Evolutionary conservation across 2,113 vertebrate species (phyloP).

Genomic region (Gyps fulvus): DNA sequence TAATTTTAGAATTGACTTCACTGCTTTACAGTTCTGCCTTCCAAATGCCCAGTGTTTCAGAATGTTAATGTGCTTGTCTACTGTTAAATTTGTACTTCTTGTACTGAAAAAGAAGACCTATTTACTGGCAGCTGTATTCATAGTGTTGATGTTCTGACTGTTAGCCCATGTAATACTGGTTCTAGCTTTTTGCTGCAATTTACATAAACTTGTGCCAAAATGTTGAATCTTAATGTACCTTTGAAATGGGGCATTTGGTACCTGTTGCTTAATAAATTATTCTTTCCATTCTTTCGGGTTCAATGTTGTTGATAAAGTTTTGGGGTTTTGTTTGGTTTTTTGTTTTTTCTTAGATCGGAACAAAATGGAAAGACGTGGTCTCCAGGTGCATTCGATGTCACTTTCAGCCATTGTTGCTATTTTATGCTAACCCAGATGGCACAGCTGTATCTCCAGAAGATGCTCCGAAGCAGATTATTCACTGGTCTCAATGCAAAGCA

Average conservation of each 20-base stretch:
- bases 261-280: background rate
- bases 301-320: background rate
- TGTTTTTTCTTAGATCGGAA: slow-evolving; percentile 78
- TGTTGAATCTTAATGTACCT: background rate
- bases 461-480: slow-evolving; percentile 76
- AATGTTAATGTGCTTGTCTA: background rate
- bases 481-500: slow-evolving; percentile 76
- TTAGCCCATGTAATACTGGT: background rate
- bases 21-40: background rate
- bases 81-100: background rate
- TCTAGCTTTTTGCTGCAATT: background rate
- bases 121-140: background rate
- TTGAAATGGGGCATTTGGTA: background rate
- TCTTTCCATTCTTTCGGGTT: background rate
- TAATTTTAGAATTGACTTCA: background rate
- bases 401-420: slow-evolving; percentile 93
- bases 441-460: slow-evolving; percentile 86
- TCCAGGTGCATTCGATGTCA: slow-evolving; percentile 92
- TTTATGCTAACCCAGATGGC: slow-evolving; percentile 93
- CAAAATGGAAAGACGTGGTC: slow-evolving; percentile 95
- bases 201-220: background rate
- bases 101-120: background rate
- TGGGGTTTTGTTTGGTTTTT: background rate
- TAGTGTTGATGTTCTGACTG: background rate
- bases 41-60: background rate